Base-by-base conservation (phyloP, 2,113 vertebrate genomes). In the Corythaeola cristata region DNA sequence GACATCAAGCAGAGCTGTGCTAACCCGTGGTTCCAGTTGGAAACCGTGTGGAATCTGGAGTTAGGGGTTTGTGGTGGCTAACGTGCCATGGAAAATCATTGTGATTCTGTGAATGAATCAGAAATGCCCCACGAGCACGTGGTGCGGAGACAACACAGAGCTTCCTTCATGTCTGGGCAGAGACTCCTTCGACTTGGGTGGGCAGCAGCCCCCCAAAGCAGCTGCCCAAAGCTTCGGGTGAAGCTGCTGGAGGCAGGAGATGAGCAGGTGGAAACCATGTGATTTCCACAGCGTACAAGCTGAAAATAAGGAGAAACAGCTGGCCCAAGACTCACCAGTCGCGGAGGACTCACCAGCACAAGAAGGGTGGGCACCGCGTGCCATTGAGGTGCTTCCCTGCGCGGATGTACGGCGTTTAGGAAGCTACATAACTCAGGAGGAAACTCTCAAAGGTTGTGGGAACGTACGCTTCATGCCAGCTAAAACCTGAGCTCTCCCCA, bases 11-110 rank as follows among this genome's bases (percentile, higher is more conserved):
- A 39, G 47, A 56, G 24, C 20, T 3, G 30, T 22, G 50, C 23
- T 30, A 12, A 20, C 17, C 44, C 5, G 26, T 26, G 19, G 63
- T 16, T 77, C 53, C 17, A 4, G 13, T 1, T 35, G 69, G 74
- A 60, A 64, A 20, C 33, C 12, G 1, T 3, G 20, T 23, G n/a
- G 53, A 11, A 10, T 6, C 12, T 47, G 55, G 37, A 39, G 23
- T 16, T 11, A 3, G 27, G 72, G 52, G n/a, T 11, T 27, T 24
- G 63, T 7, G 28, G 5, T 6, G 47, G 58, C 24, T 58, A 44
- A 27, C 0, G 10, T 71, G 45, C 11, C 0, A 0, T 9, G 53
- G 71, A 14, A 39, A 41, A 37, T 28, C 2, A 5, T 0, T 32
- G 45, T 20, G 32, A 2, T 28, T 59, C 26, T 60, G 21, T 24